These are phyloP conservation scores for Notodonta dromedarius DNA, from an alignment of 2,888 invertebrate species.

Conservation along the genomic window DNA sequence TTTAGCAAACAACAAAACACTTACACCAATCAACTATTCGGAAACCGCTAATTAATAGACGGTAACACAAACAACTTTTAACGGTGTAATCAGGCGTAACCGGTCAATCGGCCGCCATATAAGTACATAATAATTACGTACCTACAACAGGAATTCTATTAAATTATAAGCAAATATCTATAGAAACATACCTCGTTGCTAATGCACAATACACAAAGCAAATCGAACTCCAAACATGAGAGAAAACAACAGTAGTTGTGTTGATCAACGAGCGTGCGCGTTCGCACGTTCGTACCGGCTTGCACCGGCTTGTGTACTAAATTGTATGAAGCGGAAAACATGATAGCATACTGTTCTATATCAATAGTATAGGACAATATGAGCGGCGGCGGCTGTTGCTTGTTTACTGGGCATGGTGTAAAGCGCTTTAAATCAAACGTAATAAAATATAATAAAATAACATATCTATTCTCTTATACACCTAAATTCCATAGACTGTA, in stretches of 20 bases:
- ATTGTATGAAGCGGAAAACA: background rate
- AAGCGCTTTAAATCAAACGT: background rate
- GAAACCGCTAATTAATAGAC: background rate
- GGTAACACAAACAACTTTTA: background rate
- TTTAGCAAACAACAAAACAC: too few relatives aligned
- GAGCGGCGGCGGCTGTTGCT: too few relatives aligned
- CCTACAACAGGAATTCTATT: background rate
- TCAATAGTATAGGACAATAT: background rate
- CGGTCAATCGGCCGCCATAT: background rate
- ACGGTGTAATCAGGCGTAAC: background rate
- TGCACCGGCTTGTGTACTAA: constrained; percentile 2
- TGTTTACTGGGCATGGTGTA: background rate
- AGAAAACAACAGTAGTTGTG: background rate
- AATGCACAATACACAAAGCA: constrained; percentile 1
- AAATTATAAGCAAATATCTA: background rate
- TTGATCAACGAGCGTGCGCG: background rate
- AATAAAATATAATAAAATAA: too few relatives aligned
- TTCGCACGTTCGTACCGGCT: background rate
- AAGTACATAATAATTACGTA: background rate
- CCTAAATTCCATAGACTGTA: too few relatives aligned
- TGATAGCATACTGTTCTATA: background rate
- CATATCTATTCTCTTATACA: too few relatives aligned
- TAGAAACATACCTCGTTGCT: background rate
- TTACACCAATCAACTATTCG: background rate
- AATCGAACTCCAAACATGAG: background rate